These are phyloP conservation scores for Carassius gibelio DNA, from an alignment of 2,113 vertebrate species.

Conservation along the genomic window DNA sequence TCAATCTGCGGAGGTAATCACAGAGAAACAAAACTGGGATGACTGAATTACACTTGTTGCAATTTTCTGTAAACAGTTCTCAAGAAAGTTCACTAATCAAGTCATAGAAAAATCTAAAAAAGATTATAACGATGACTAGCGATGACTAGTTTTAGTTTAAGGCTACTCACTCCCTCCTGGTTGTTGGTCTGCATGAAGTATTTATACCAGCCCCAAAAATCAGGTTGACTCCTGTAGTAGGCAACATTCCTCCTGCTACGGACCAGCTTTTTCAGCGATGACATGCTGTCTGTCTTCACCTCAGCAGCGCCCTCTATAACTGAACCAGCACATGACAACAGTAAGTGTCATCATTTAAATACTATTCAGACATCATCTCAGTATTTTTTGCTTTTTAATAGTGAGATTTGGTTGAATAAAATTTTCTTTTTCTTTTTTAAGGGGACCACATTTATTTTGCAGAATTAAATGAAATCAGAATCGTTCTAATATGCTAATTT, in stretches of 20 bases:
- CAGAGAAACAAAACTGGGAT: too few relatives aligned
- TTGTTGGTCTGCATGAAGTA: conserved; percentile 76
- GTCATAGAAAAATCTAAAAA: not conserved
- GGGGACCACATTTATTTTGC: too few relatives aligned
- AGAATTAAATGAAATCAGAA: too few relatives aligned
- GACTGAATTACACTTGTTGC: too few relatives aligned
- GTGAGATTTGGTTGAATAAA: too few relatives aligned
- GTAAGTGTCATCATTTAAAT: too few relatives aligned
- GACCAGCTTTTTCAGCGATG: conserved; percentile 61
- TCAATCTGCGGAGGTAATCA: conserved; percentile 66
- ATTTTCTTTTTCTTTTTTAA: too few relatives aligned
- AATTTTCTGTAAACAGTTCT: not conserved
- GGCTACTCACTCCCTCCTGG: conserved; percentile 78
- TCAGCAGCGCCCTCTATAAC: conserved; percentile 55
- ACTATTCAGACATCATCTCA: too few relatives aligned
- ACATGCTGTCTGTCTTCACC: conserved; percentile 56
- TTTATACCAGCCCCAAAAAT: conserved; percentile 82
- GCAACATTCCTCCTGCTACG: conserved; percentile 73
- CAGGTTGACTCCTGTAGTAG: conserved; percentile 68
- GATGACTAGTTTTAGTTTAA: not conserved
- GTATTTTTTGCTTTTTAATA: too few relatives aligned
- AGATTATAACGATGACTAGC: not conserved
- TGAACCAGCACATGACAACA: conserved; percentile 17
- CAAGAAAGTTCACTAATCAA: not conserved
- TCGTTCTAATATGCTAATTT: too few relatives aligned